Evolutionary conservation across 2,797 vertebrate species (phyloP), one percentile per base, ranked within the genome.

Genomic region (Aeoliscus strigatus): DNA sequence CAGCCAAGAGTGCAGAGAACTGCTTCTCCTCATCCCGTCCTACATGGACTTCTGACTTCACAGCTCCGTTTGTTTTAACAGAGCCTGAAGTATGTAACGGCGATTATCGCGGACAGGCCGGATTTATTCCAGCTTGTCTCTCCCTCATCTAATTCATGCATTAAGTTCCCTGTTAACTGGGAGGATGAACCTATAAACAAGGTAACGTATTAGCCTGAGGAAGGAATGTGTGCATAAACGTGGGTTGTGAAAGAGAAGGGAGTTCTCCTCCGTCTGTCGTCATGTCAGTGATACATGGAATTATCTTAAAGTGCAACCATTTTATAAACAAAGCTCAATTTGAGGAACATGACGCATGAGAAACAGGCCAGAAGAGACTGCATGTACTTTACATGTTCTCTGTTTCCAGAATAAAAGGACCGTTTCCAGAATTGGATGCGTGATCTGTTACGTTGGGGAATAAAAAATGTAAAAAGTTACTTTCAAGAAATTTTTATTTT

Each of bases 61-160:
- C 73, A 57, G 56, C 54, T 73, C 45, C 82, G 88, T 90, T 93
- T 94, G 90, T 93, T 92, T 95, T 90, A 90, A 89, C 90, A 90
- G 88, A 79, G 84, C 79, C 82, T 91, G 85, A 93, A 90, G 89
- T 91, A 91, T 91, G 90, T 90, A 92, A 92, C 83, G 88, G 90
- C 84, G 85, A 82, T 90, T 90, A 91, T 90, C 81, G 67, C 83
- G 90, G 91, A 92, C 88, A 66, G 70, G 60, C 42, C 63, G 83
- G 83, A 90, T 90, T 88, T 87, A 87, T 86, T 81, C 66, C 1
- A 43, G 70, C 68, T 70, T 71, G 78, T 84, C 66, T 56, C 9
- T 26, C 66, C 67, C 73, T 27, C 58, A 44, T 67, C 75, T 84
- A 74, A 86, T 86, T 81, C 77, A 83, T 88, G 87, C 87, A 89